These are phyloP conservation scores for Isaurus tuberculatus DNA, from an alignment of 92 coral and sea anemone genomes.

Conservation along the genomic window DNA sequence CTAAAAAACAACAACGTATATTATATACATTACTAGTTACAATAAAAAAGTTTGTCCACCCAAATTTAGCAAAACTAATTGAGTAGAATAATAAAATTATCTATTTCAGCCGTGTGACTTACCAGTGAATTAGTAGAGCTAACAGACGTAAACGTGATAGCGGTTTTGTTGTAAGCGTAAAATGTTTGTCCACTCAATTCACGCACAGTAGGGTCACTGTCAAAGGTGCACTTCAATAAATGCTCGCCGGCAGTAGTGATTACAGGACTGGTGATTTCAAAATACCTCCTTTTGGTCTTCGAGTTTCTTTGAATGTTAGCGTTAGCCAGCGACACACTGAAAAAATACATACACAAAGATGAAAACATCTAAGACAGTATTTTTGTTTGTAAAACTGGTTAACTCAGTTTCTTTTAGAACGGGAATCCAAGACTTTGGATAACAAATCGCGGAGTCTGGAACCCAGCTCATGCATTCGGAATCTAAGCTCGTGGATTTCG, in stretches of 20 bases:
- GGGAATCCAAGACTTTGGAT: no score
- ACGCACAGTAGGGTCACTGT: conserved; percentile 12
- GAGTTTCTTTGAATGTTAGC: neutral
- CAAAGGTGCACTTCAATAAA: conserved; percentile 63
- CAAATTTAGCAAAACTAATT: no score
- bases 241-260: conserved; percentile 51
- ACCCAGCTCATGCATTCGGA: no score
- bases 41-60: no score
- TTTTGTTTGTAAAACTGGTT: no score
- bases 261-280: conserved; percentile 25
- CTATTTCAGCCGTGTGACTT: neutral
- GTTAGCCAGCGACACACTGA: conserved; percentile 13
- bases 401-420: no score
- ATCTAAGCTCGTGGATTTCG: no score
- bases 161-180: conserved; percentile 67
- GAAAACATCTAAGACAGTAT: neutral
- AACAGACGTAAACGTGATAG: conserved; percentile 55
- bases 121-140: conserved; percentile 60
- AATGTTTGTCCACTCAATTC: conserved; percentile 50
- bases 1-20: no score
- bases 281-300: conserved; percentile 8
- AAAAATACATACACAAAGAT: neutral
- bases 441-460: no score
- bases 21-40: no score
- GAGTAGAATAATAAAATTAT: no score